Evolutionary conservation across 2,113 vertebrate species (phyloP).

Genomic region (Myotis davidii): DNA sequence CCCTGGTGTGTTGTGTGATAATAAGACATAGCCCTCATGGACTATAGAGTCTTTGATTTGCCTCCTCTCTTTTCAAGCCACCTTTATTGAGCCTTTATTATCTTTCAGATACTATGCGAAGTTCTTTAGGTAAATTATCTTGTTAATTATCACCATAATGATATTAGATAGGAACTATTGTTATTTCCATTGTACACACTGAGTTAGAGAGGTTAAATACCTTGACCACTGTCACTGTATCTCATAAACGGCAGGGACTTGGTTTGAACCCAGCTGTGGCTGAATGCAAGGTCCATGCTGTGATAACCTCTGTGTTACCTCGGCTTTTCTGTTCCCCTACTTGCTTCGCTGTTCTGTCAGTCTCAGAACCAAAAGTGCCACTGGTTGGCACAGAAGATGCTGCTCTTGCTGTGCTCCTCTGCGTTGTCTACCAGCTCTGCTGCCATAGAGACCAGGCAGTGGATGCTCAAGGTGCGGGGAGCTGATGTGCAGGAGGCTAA

Average conservation of each 20-base stretch:
- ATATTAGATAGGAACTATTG: neutral
- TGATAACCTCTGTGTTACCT: neutral
- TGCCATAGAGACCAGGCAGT: neutral
- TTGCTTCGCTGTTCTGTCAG: neutral
- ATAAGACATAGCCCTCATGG: neutral
- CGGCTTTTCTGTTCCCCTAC: fast-evolving
- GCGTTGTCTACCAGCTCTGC: neutral
- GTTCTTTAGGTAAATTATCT: neutral
- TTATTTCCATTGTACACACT: neutral
- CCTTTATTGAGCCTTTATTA: neutral
- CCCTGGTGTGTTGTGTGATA: neutral
- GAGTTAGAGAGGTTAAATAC: neutral
- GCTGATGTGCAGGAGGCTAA: neutral
- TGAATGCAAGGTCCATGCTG: neutral
- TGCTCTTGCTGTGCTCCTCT: neutral
- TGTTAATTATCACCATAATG: neutral
- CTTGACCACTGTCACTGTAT: neutral
- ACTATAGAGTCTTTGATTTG: neutral
- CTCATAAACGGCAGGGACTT: neutral
- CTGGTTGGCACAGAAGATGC: neutral
- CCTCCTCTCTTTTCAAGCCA: neutral
- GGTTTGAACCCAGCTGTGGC: neutral
- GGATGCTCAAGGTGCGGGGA: neutral
- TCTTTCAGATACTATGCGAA: neutral
- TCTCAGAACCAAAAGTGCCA: neutral